phyloP scores from a whole-genome alignment of 2,113 vertebrate genomes.

The Hucho hucho region DNA sequence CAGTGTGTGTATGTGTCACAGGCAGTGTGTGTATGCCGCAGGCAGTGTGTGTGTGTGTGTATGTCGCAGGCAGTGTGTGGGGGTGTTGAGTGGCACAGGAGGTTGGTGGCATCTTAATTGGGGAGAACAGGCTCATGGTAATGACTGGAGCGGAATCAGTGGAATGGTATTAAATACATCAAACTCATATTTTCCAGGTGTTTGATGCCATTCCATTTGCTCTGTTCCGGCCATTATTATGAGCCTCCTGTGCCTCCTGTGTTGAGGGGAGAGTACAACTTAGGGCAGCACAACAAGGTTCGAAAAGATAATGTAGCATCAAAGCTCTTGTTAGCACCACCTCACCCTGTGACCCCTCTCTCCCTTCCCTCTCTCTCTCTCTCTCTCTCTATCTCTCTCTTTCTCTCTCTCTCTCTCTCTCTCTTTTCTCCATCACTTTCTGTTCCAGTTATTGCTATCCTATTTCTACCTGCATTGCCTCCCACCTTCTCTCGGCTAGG shows the following conservation, averaged over 20 bases:
- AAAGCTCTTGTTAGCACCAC: neutral
- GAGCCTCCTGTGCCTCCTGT: neutral
- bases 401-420: neutral
- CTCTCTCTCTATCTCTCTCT: neutral
- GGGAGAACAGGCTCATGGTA: no score
- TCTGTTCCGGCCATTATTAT: no score
- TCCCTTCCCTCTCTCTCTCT: neutral
- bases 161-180: no score
- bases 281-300: neutral
- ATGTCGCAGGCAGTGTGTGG: neutral
- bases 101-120: no score
- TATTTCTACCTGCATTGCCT: neutral
- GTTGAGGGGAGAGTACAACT: neutral
- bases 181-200: no score
- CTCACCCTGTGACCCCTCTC: no score
- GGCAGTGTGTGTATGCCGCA: neutral
- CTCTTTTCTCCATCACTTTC: neutral
- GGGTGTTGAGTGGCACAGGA: neutral
- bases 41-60: constrained; percentile 4
- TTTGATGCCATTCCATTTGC: no score
- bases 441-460: neutral
- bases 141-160: no score
- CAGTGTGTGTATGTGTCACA: no score
- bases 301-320: neutral
- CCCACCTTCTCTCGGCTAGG: neutral